Conservation (phyloP, 1,140 invertebrate species). For the Leptestheria dahalacensis region DNA sequence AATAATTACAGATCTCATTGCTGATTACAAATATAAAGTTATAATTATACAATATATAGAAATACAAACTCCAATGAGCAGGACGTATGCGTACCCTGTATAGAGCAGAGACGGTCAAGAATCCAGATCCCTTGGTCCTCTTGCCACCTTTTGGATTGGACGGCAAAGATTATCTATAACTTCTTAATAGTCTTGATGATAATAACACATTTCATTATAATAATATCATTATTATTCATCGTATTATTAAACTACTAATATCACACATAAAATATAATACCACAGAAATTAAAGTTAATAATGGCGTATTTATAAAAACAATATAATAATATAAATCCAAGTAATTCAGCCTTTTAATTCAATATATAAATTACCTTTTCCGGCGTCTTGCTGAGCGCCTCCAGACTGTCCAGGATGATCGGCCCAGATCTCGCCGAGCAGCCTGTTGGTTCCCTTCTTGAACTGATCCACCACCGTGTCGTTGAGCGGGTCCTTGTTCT, state of each 20-base stretch:
- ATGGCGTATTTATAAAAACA: no score
- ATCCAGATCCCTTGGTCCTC: conserved; percentile 65
- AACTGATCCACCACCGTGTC: conserved; percentile 95
- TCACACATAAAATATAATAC: not conserved
- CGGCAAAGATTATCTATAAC: no score
- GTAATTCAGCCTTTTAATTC: no score
- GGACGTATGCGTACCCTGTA: conserved; percentile 49
- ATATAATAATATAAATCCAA: no score
- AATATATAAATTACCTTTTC: conserved; percentile 28
- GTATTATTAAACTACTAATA: no score
- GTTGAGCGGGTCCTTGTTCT: conserved; percentile 99
- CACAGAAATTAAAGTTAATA: no score
- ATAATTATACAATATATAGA: not conserved
- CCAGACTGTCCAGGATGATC: conserved; percentile 86
- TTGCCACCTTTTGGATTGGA: conserved; percentile 40
- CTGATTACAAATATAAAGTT: not conserved
- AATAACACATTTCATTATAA: not conserved
- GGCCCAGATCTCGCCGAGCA: conserved; percentile 79
- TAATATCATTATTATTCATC: no score
- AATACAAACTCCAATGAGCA: not conserved
- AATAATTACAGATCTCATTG: no score
- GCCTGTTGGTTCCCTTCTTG: conserved; percentile 80
- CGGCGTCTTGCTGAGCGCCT: conserved; percentile 45
- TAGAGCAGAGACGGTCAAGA: conserved; percentile 76
- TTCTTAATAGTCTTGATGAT: not conserved